Conservation (phyloP, 2,888 invertebrate species). For the Patella pellucida region DNA sequence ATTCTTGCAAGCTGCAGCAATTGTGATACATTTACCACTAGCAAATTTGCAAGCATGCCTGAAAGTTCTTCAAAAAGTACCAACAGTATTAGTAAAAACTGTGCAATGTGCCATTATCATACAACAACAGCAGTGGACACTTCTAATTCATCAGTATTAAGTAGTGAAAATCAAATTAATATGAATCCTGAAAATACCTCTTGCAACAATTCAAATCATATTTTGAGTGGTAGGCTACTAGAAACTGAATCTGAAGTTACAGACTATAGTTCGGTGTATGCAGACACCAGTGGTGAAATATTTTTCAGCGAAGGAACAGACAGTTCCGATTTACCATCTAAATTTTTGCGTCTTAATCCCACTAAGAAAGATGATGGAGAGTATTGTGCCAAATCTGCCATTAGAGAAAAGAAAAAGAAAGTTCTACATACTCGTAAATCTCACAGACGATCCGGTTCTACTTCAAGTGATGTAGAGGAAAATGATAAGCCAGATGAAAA, state of each 20-base stretch:
- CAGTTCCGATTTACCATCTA: constrained; percentile 16
- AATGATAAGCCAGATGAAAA: not conserved
- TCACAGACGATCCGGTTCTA: constrained; percentile 17
- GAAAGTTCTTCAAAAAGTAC: too few relatives aligned
- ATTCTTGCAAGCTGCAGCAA: too few relatives aligned
- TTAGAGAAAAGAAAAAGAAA: constrained; percentile 23
- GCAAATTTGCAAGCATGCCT: too few relatives aligned
- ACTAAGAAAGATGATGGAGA: constrained; percentile 7
- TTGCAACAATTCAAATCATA: too few relatives aligned
- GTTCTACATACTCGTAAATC: constrained; percentile 19
- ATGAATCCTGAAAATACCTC: too few relatives aligned
- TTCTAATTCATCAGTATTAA: too few relatives aligned
- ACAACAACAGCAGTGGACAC: too few relatives aligned
- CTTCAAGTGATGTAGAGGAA: constrained; percentile 15
- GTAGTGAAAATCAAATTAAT: too few relatives aligned
- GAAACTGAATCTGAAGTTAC: constrained; percentile 2
- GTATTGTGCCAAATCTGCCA: constrained; percentile 2
- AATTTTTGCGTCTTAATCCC: constrained; percentile 3
- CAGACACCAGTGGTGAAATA: constrained; percentile 9
- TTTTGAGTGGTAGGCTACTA: too few relatives aligned
- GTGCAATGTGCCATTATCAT: too few relatives aligned
- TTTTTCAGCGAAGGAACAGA: constrained; percentile 21
- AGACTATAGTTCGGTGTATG: constrained; percentile 17
- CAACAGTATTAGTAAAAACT: too few relatives aligned
- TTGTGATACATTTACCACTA: too few relatives aligned